Conservation (phyloP, 1,140 invertebrate genomes). For the Parasteatoda tepidariorum region DNA sequence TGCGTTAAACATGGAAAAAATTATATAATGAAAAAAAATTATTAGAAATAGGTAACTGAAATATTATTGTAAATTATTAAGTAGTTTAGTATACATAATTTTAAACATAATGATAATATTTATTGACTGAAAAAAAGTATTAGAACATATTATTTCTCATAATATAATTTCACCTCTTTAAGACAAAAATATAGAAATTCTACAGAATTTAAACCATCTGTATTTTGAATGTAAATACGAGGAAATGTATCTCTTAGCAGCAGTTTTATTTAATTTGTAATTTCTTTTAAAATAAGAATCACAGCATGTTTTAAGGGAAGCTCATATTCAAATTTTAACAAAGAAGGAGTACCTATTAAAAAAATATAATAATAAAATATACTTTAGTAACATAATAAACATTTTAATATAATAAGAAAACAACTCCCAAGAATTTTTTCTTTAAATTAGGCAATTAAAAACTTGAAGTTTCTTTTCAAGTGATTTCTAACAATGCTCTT, state of each 20-base stretch:
- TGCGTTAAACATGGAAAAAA: too few relatives aligned
- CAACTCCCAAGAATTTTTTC: too few relatives aligned
- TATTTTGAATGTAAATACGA: slow-evolving; percentile 65
- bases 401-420: neutral
- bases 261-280: slow-evolving; percentile 71
- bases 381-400: too few relatives aligned
- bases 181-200: slow-evolving; percentile 36
- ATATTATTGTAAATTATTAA: too few relatives aligned
- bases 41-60: too few relatives aligned
- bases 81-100: too few relatives aligned
- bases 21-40: too few relatives aligned
- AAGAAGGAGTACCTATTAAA: slow-evolving; percentile 5
- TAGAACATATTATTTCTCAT: neutral
- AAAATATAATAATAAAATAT: neutral
- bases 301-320: slow-evolving; percentile 70
- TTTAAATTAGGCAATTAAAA: too few relatives aligned
- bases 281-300: slow-evolving; percentile 72
- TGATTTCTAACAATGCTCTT: too few relatives aligned
- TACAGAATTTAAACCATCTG: slow-evolving; percentile 5
- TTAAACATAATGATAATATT: too few relatives aligned
- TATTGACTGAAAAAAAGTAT: neutral
- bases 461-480: too few relatives aligned
- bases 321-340: slow-evolving; percentile 25
- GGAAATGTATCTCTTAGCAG: slow-evolving; percentile 65
- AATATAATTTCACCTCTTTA: slow-evolving; percentile 9